Conservation (phyloP, 2,113 vertebrate genomes). For the Jaculus jaculus region DNA sequence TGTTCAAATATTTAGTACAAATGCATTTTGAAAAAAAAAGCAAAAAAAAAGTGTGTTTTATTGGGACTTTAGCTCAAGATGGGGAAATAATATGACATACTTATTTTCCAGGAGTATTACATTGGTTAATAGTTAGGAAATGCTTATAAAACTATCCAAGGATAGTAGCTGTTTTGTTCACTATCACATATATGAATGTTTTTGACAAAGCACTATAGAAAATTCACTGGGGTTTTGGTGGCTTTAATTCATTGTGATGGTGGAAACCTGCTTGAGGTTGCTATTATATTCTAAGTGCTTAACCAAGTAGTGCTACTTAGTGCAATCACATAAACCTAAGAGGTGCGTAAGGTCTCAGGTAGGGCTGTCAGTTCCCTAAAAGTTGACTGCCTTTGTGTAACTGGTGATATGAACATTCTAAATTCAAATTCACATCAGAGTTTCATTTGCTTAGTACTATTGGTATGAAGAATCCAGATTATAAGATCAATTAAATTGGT, state of each 20-base stretch:
- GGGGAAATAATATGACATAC: neutral
- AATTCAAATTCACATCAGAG: neutral
- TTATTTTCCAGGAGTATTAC: neutral
- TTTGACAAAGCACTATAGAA: neutral
- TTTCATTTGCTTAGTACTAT: neutral
- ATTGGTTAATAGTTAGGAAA: neutral
- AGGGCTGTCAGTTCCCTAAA: neutral
- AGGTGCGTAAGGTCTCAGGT: neutral
- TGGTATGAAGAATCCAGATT: neutral
- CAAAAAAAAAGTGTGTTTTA: rapidly evolving
- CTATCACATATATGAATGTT: neutral
- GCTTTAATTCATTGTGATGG: neutral
- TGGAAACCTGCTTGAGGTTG: neutral
- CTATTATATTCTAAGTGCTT: neutral
- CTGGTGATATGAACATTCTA: neutral
- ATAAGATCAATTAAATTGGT: neutral
- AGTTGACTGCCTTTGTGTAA: neutral
- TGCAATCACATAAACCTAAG: neutral
- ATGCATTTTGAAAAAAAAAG: neutral
- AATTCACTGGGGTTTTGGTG: neutral
- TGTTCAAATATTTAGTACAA: neutral
- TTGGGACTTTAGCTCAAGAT: neutral
- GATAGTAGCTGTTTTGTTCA: neutral
- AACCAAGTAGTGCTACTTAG: neutral
- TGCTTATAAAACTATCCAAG: neutral